Evolutionary conservation across 2,113 vertebrate species (phyloP), one percentile per base, ranked within the genome.

Genomic region (Polypterus bichir): DNA sequence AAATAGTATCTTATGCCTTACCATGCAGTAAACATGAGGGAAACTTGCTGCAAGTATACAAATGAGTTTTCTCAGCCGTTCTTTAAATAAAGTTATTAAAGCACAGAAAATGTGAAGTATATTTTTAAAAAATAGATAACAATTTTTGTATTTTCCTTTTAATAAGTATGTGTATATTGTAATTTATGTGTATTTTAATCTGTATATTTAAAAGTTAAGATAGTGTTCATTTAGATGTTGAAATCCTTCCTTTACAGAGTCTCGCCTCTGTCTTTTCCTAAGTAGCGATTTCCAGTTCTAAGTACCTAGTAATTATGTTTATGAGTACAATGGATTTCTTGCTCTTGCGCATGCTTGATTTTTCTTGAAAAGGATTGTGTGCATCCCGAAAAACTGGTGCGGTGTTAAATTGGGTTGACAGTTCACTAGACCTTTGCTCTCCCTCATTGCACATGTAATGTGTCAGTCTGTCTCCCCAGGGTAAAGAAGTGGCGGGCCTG

Each of bases 261-360:
- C 27, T 27, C 2, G 27, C 27, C 44, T 58, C 46, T 58, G 4
- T 44, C 8, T 58, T 45, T 58, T 44, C 46, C 56, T 76, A 46
- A 52, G 44, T 59, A 10, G 49, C 49, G 59, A 76, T 78, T 76
- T 73, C 60, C 69, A 76, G 68, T 75, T 70, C 61, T 71, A 59
- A 1, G 7, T 75, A 69, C 75, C 86, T 82, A 79, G 66, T 84
- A 90, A 88, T 90, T 85, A 86, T 74, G 76, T 79, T 87, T 79
- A 81, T 79, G 71, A 4, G 4, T 79, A 83, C 79, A 79, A 10
- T 87, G 86, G 81, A 79, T 88, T 93, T 89, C 81, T 78, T 84
- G 83, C 86, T 84, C 74, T 78, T 82, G 82, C 82, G 83, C 86
- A 84, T 80, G 77, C 86, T 87, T 92, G 80, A 82, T 86, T 89